Evolutionary conservation across 2,888 invertebrate species (phyloP), one percentile per base, ranked within the genome.

Genomic region (Margaritifera margaritifera): DNA sequence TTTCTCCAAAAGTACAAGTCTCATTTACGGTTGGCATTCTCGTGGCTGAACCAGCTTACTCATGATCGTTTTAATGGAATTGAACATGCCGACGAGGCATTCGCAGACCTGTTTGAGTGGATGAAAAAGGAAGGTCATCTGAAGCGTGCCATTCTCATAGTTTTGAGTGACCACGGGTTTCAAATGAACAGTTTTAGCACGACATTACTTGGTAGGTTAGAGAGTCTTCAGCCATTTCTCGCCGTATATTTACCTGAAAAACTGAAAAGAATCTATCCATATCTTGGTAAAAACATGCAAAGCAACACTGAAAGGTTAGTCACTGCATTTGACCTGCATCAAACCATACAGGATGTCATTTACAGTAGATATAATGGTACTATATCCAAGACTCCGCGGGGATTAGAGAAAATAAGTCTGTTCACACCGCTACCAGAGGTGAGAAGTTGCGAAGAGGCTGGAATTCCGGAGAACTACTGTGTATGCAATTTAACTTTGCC

Each of bases 401-500:
- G 50, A 1, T 24, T 67, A 42, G 68, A 68, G 25, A 78, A 80
- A 4, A 76, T 83, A 15, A 96, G 96, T 88, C 91, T 96, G 64
- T 96, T 97, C 88, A 89, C 93, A 50, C 92, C 93, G 64, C 92
- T 97, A 71, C 93, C 94, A 0, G 89, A 87, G 54, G 91, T 92
- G 66, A 91, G 97, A 58, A 95, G 94, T 0, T 97, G 97, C 86
- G 91, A 92, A 64, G 91, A 92, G 70, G 96, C 96, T 0, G 93
- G 92, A 0, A 95, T 97, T 69, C 93, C 93, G 0, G 93, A 93
- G 51, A 95, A 96, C 87, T 97, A 94, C 94, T 97, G 97, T 88
- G 94, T 95, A 27, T 97, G 97, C 80, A 94, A 95, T 85, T 92
- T 92, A 68, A 93, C 93, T 62, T 90, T 90, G 61, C 91, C 92